Evolutionary conservation across 2,797 vertebrate genomes (phyloP).

Genomic region (Sebastes cheni): DNA sequence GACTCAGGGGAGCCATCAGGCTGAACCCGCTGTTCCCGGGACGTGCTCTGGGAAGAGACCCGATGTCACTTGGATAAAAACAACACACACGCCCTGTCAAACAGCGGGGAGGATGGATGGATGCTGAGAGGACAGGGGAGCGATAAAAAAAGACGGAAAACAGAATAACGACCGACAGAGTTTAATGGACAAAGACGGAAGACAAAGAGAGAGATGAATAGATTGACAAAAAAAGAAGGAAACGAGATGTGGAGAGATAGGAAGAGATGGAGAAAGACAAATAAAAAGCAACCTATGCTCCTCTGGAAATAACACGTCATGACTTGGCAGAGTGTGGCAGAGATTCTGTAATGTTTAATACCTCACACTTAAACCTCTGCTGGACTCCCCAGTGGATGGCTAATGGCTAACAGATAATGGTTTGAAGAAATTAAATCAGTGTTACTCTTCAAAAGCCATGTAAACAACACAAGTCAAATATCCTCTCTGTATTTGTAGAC

Average conservation of each 20-base stretch:
- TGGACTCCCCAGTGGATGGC: constrained; percentile 6
- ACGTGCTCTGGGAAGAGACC: constrained; percentile 81
- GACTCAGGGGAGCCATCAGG: constrained; percentile 71
- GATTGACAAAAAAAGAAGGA: constrained; percentile 32
- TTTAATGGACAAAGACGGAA: constrained; percentile 36
- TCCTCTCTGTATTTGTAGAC: background rate
- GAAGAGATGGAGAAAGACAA: constrained; percentile 47
- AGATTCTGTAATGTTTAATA: constrained; percentile 30
- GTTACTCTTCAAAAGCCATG: background rate
- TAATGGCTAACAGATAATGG: constrained; percentile 35
- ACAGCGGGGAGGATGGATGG: constrained; percentile 62
- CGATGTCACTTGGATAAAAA: constrained; percentile 77
- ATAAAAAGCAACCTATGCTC: constrained; percentile 21
- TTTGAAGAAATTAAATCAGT: background rate
- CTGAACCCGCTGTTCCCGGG: constrained; percentile 66
- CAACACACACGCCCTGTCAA: constrained; percentile 78
- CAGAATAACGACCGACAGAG: constrained; percentile 30
- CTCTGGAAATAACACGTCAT: constrained; percentile 40
- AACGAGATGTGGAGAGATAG: constrained; percentile 25
- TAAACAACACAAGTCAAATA: background rate
- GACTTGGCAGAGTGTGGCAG: constrained; percentile 32
- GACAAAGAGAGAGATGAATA: constrained; percentile 37
- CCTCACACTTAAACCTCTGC: constrained; percentile 18
- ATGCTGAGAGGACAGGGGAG: constrained; percentile 48
- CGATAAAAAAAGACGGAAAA: constrained; percentile 54